Conservation (phyloP, 1,140 invertebrate species). For the Leptinotarsa texana region DNA sequence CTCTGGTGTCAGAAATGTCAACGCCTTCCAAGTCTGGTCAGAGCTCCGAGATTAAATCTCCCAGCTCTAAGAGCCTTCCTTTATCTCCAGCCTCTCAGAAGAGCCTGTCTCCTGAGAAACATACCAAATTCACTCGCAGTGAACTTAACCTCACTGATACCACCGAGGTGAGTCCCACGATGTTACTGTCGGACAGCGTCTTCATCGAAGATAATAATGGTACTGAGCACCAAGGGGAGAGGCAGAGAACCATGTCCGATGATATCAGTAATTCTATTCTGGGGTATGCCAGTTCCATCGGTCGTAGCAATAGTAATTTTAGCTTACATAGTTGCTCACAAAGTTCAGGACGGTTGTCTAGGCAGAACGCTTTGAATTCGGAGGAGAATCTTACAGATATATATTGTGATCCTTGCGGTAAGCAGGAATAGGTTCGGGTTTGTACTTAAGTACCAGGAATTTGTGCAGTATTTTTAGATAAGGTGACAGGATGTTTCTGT, state of each 20-base stretch:
- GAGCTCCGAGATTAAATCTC: constrained; percentile 44
- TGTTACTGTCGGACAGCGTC: background rate
- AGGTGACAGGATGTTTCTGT: constrained; percentile 18
- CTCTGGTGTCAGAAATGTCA: constrained; percentile 54
- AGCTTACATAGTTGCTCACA: constrained; percentile 44
- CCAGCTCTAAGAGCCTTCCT: constrained; percentile 45
- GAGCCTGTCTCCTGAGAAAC: constrained; percentile 44
- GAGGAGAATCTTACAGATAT: constrained; percentile 48
- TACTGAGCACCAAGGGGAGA: constrained; percentile 1
- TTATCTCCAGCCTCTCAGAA: constrained; percentile 45
- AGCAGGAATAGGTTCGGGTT: constrained; percentile 20
- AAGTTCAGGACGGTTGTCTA: constrained; percentile 46
- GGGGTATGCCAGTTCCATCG: constrained; percentile 27
- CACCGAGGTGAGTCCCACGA: constrained; percentile 4
- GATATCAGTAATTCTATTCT: constrained; percentile 36
- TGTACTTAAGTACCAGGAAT: constrained; percentile 17
- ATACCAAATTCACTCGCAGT: constrained; percentile 32
- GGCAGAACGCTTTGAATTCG: constrained; percentile 52
- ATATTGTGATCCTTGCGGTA: constrained; percentile 49
- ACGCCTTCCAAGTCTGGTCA: constrained; percentile 48
- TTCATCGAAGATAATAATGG: constrained; percentile 10
- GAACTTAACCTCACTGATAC: constrained; percentile 41
- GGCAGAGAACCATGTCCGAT: constrained; percentile 45
- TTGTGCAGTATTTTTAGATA: constrained; percentile 25
- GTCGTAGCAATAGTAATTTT: constrained; percentile 29